phyloP scores from a whole-genome alignment of 2,888 invertebrate genomes.

The Octonoba sinensis region DNA sequence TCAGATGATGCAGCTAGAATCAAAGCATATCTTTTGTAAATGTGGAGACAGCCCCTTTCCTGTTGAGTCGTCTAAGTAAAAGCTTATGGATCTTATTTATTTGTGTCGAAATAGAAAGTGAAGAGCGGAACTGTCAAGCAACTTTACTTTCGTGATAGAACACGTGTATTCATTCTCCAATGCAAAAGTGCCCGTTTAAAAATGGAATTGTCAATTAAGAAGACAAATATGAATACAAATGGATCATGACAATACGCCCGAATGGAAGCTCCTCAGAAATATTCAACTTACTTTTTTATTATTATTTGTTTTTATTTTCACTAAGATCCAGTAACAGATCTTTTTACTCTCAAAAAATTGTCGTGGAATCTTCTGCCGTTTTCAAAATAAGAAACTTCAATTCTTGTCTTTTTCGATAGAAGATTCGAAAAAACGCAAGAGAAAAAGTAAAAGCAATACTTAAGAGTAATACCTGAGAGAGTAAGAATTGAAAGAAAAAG shows the following conservation, averaged over 20 bases:
- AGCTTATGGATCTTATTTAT: slow-evolving; percentile 56
- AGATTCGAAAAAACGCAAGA: too few species aligned
- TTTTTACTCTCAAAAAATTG: too few species aligned
- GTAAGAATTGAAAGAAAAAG: too few species aligned
- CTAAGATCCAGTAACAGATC: too few species aligned
- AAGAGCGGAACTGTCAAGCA: slow-evolving; percentile 41
- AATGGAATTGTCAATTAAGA: slow-evolving; percentile 60
- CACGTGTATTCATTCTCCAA: slow-evolving; percentile 26
- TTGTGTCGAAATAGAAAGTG: slow-evolving; percentile 44
- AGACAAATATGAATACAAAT: slow-evolving; percentile 57
- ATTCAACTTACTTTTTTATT: slow-evolving; percentile 29
- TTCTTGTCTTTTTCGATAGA: too few species aligned
- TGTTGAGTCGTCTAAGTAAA: slow-evolving; percentile 37
- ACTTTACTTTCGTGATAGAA: slow-evolving; percentile 51
- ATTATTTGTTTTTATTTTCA: slow-evolving; percentile 17
- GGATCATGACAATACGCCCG: slow-evolving; percentile 55
- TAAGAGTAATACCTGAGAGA: too few species aligned
- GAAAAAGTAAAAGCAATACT: too few species aligned
- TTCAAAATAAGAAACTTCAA: too few species aligned
- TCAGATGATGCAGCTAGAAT: slow-evolving; percentile 18
- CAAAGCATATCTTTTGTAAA: slow-evolving; percentile 39
- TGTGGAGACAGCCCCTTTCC: slow-evolving; percentile 44
- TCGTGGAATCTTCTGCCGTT: too few species aligned
- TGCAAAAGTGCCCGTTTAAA: slow-evolving; percentile 52
- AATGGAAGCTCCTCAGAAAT: slow-evolving; percentile 22